Percentiles rank a stretch among this genome's conserved stretches.
Conservation (phyloP, 2,797 vertebrate genomes). For the Gobionotothen gibberifrons region DNA sequence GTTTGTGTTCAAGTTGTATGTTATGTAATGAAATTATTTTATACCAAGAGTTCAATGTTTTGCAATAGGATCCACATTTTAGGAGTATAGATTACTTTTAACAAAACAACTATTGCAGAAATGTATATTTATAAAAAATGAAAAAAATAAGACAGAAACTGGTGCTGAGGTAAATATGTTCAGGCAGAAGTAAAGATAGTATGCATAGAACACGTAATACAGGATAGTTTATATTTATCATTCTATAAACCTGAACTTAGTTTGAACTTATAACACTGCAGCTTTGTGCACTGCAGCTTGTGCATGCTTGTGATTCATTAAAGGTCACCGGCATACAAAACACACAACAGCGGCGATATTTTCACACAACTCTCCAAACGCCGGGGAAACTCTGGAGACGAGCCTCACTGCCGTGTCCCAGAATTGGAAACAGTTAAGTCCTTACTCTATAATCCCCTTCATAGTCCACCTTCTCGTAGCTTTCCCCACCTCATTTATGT, state of each 20-base stretch:
- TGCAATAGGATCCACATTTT: slow-evolving; percentile 13
- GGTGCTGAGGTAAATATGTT: not conserved
- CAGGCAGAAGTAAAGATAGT: not conserved
- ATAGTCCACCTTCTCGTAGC: slow-evolving; percentile 48
- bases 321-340: slow-evolving; percentile 73
- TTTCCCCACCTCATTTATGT: slow-evolving; percentile 26
- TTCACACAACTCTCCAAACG: slow-evolving; percentile 66
- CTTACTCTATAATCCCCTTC: slow-evolving; percentile 48
- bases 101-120: not conserved
- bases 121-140: not conserved
- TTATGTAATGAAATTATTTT: slow-evolving; percentile 32
- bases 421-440: slow-evolving; percentile 65
- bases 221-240: slow-evolving; percentile 43
- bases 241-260: slow-evolving; percentile 50
- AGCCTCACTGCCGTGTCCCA: slow-evolving; percentile 51
- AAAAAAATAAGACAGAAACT: not conserved
- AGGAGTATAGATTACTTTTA: not conserved
- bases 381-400: slow-evolving; percentile 64
- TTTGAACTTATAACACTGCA: slow-evolving; percentile 51
- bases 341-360: slow-evolving; percentile 62
- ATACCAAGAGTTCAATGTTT: slow-evolving; percentile 22
- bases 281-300: slow-evolving; percentile 32
- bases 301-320: slow-evolving; percentile 65
- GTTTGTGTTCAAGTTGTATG: slow-evolving; percentile 18
- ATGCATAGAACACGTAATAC: not conserved